Conservation (phyloP, 2,888 invertebrate genomes). For the Tachystola acroxantha region DNA sequence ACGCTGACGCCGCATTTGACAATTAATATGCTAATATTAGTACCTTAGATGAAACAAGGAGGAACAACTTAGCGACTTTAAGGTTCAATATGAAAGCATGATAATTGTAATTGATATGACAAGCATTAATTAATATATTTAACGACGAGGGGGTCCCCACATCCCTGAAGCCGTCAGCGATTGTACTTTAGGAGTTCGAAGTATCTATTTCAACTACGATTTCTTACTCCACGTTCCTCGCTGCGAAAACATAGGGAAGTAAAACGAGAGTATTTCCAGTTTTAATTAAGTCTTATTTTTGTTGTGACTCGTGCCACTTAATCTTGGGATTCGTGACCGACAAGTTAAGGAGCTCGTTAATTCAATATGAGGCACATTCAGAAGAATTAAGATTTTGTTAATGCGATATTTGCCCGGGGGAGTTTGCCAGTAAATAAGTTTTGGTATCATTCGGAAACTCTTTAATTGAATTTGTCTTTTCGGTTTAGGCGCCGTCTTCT, state of each 20-base stretch:
- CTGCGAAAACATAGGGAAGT: constrained; percentile 11
- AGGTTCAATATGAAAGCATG: too few relatives aligned
- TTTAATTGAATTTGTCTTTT: constrained; percentile 5
- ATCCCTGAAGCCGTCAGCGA: too few relatives aligned
- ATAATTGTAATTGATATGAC: too few relatives aligned
- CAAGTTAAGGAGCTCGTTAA: constrained; percentile 33
- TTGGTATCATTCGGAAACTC: constrained; percentile 3
- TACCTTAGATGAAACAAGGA: too few relatives aligned
- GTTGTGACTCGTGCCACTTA: constrained; percentile 32
- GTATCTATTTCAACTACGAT: constrained; percentile 26
- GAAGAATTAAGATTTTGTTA: constrained; percentile 2
- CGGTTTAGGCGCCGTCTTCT: neutral
- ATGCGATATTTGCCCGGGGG: neutral
- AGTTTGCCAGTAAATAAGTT: constrained; percentile 3
- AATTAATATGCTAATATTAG: too few relatives aligned
- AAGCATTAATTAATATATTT: too few relatives aligned
- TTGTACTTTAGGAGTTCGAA: constrained; percentile 15
- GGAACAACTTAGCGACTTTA: too few relatives aligned
- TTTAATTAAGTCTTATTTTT: constrained; percentile 56
- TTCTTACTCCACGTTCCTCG: constrained; percentile 22
- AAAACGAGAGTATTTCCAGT: constrained; percentile 34
- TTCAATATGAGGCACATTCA: constrained; percentile 2
- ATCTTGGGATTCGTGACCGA: constrained; percentile 44
- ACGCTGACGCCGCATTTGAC: too few relatives aligned
- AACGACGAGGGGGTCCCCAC: too few relatives aligned